Conservation (phyloP, 2,113 vertebrate species). For the Polyodon spathula region DNA sequence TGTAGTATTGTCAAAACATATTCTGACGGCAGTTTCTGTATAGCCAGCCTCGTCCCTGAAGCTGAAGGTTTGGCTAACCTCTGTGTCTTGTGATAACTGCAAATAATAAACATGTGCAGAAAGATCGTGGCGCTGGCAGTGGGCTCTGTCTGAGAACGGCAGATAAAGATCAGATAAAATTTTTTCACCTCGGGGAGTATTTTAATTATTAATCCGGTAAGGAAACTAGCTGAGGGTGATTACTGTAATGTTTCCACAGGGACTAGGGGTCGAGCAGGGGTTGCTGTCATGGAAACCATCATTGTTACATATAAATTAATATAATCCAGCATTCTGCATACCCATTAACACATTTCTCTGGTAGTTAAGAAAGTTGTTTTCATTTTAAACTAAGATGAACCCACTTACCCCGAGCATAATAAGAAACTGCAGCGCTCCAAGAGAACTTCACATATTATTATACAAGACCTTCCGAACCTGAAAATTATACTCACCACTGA, state of each 20-base stretch:
- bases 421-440: too few relatives aligned
- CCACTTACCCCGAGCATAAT: too few relatives aligned
- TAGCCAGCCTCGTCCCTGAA: background rate
- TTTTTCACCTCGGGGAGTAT: background rate
- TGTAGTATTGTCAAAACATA: background rate
- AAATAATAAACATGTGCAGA: slow-evolving; percentile 4
- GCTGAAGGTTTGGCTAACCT: slow-evolving; percentile 1
- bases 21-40: background rate
- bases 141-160: background rate
- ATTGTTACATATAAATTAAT: background rate
- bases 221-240: background rate
- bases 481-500: too few relatives aligned
- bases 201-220: background rate
- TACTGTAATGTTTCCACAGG: background rate
- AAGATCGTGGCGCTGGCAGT: background rate
- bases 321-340: background rate
- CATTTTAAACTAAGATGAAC: too few relatives aligned
- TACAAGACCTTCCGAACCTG: too few relatives aligned
- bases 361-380: too few relatives aligned
- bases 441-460: too few relatives aligned
- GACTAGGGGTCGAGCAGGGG: background rate
- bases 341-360: too few relatives aligned
- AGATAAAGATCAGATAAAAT: background rate
- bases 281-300: background rate
- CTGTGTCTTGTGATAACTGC: background rate